Conservation (phyloP, 2,797 vertebrate species). For the Antrozous pallidus region DNA sequence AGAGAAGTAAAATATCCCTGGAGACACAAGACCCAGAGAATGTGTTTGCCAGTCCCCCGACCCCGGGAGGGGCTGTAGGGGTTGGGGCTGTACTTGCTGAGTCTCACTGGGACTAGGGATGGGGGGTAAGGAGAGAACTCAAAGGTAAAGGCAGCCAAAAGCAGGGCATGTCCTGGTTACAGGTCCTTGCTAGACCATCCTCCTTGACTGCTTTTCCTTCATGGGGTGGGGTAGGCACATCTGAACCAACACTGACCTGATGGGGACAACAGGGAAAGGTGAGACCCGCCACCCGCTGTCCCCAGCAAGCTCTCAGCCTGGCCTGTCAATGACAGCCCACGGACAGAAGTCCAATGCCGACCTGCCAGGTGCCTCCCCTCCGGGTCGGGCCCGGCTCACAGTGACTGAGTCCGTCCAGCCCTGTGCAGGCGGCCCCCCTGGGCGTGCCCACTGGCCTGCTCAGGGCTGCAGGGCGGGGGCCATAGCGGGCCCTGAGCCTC, state of each 20-base stretch:
- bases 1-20: neutral
- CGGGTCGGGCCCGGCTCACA: neutral
- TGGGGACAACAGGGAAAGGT: neutral
- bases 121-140: neutral
- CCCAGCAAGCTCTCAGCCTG: neutral
- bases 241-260: neutral
- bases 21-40: neutral
- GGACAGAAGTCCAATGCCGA: neutral
- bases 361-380: neutral
- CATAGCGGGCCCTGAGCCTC: neutral
- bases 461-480: neutral
- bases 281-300: neutral
- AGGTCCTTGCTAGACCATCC: neutral
- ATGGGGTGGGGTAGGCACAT: neutral
- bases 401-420: neutral
- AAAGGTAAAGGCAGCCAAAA: neutral
- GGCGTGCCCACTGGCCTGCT: neutral
- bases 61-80: neutral
- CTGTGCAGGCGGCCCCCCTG: neutral
- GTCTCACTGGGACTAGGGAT: neutral
- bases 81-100: neutral
- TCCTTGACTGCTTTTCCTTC: neutral
- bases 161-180: neutral
- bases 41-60: neutral
- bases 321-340: neutral